phyloP scores from a whole-genome alignment of 2,888 invertebrate genomes.

The Muscina levida region DNA sequence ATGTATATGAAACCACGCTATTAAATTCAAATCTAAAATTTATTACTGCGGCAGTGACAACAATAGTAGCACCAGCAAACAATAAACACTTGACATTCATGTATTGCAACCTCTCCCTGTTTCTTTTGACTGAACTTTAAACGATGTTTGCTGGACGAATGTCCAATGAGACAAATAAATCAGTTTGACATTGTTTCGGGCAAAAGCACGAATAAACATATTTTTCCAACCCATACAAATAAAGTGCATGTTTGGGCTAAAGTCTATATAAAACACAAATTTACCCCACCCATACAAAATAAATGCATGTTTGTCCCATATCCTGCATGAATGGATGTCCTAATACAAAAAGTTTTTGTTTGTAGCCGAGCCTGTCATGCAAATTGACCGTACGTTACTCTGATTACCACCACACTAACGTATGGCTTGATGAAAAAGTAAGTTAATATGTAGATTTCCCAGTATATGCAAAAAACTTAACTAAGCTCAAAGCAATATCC shows the following conservation, averaged over 20 bases:
- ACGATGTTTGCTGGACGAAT: slow-evolving; percentile 48
- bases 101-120: slow-evolving; percentile 33
- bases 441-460: no score
- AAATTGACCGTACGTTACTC: slow-evolving; percentile 2
- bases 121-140: no score
- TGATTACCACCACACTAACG: no score
- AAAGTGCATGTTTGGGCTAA: slow-evolving; percentile 28
- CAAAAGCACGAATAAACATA: slow-evolving; percentile 14
- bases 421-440: no score
- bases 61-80: slow-evolving; percentile 36
- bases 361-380: background rate
- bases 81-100: slow-evolving; percentile 62
- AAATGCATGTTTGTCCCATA: no score
- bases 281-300: no score
- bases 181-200: slow-evolving; percentile 60
- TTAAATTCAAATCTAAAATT: slow-evolving; percentile 56
- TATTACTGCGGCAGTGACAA: slow-evolving; percentile 59
- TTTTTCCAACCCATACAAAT: slow-evolving; percentile 27
- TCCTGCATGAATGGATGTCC: no score
- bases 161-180: slow-evolving; percentile 63
- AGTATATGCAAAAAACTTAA: no score
- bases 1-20: no score
- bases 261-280: no score
- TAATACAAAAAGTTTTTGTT: no score
- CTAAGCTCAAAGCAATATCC: no score